Evolutionary conservation across 1,140 invertebrate genomes (phyloP).

Genomic region (Lithobius niger): DNA sequence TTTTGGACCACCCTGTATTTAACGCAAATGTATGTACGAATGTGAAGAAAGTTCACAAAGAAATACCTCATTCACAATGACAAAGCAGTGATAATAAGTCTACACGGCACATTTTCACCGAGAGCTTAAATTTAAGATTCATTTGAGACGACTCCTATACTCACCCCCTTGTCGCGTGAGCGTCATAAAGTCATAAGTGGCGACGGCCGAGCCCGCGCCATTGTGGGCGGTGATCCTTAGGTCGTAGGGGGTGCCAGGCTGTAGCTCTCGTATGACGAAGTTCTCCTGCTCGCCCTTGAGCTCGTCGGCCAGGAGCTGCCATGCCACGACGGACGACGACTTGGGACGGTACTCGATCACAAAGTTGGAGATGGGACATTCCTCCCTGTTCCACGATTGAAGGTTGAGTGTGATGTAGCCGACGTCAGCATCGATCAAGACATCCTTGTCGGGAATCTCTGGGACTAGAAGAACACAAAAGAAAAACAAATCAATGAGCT

Average conservation of each 20-base stretch:
- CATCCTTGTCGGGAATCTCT: neutral
- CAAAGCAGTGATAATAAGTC: no score
- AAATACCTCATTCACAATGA: no score
- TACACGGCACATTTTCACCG: no score
- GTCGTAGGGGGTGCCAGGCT: slow-evolving; percentile 71
- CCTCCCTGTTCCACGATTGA: slow-evolving; percentile 63
- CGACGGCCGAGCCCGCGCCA: slow-evolving; percentile 70
- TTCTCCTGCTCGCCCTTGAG: slow-evolving; percentile 54
- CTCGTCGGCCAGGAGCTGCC: slow-evolving; percentile 18
- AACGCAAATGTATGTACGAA: no score
- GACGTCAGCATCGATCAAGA: slow-evolving; percentile 22
- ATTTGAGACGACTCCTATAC: no score
- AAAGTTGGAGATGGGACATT: slow-evolving; percentile 47
- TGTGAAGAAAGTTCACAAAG: no score
- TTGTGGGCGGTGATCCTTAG: slow-evolving; percentile 76
- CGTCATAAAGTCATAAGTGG: slow-evolving; percentile 64
- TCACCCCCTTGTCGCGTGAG: slow-evolving; percentile 30
- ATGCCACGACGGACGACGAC: slow-evolving; percentile 38
- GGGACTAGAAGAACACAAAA: slow-evolving; percentile 4
- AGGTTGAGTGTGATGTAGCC: slow-evolving; percentile 51
- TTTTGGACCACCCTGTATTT: no score
- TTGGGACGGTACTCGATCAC: slow-evolving; percentile 51
- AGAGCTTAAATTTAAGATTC: no score
- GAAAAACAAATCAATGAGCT: no score
- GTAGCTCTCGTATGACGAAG: slow-evolving; percentile 43